Evolutionary conservation across 2,888 invertebrate genomes (phyloP), one percentile per base, ranked within the genome.

Genomic region (Trissolcus japonicus): DNA sequence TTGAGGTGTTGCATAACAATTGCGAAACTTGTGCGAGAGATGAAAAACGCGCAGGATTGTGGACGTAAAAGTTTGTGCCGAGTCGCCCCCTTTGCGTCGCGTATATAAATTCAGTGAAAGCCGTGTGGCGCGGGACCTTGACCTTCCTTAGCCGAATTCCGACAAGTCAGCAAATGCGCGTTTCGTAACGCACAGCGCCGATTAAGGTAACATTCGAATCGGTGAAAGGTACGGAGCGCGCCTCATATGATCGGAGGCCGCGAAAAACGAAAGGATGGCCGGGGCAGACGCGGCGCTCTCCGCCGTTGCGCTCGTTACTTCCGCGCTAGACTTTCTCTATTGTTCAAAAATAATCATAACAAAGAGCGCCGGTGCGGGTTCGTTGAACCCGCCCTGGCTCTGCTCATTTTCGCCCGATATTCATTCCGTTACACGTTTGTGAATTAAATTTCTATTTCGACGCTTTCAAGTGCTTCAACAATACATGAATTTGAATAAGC

Each of bases 81-180:
- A 73, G 46, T 46, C 16, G 67, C 51, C 67, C 76, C 66, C 67
- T 76, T 76, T 72, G 76, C 67, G 63, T 63, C 65, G 76, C 63
- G 11, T 29, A 6, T 35, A 56, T 51, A 63, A 65, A 69, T 73
- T 73, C 55, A 74, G 78, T 82, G 84, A 84, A 84, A 84, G 84
- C 75, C 79, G 65, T 50, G 50, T 61, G 56, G 17, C 41, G 63
- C 67, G 72, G 84, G 87, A 87, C 87, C 87, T 87, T 87, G 87
- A 87, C 87, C 87, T 87, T 87, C 86, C 83, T 71, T 82, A 80
- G 81, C 85, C 84, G 80, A 86, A 86, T 86, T 86, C 86, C 84
- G 75, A 78, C 78, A 80, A 81, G 74, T 80, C 77, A 67, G 73
- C 78, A 71, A 76, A 71, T 63, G 66, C 66, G 73, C 79, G 78